phyloP scores from a whole-genome alignment of 23 tunicate species.

The Ciona savignyi region DNA sequence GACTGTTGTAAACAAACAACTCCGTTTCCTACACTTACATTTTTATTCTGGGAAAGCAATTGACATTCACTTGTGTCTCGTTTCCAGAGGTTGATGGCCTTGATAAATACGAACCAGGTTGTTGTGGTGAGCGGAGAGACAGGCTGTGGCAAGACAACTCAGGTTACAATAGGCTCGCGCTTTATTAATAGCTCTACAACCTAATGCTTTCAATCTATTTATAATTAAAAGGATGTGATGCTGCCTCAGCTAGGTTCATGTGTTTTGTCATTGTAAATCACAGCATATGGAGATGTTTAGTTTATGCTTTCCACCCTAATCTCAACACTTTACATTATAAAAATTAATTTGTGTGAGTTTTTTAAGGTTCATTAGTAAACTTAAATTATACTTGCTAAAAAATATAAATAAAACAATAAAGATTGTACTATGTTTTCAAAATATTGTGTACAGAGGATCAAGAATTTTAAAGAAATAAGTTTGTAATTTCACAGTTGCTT shows the following conservation, averaged over 20 bases:
- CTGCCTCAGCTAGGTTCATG: no score
- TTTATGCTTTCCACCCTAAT: no score
- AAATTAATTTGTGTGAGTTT: neutral
- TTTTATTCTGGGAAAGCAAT: neutral
- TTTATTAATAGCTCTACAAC: no score
- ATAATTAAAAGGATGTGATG: no score
- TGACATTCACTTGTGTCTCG: neutral
- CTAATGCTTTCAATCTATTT: no score
- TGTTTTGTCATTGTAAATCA: no score
- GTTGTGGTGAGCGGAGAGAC: conserved; percentile 86
- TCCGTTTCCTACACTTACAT: neutral
- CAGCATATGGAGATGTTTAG: no score
- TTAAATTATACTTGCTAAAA: neutral
- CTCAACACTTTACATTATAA: no score
- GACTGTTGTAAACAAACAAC: neutral
- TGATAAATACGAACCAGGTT: conserved; percentile 53
- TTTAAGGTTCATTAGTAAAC: neutral
- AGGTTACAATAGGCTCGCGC: no score
- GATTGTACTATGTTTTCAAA: neutral
- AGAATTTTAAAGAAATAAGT: neutral
- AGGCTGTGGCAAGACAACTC: conserved; percentile 92
- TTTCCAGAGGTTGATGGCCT: conserved; percentile 10
- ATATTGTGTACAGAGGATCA: neutral
- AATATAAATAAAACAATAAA: neutral
- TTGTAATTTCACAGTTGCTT: neutral